phyloP scores from a whole-genome alignment of 2,888 invertebrate genomes.

The Adineta ricciae region DNA sequence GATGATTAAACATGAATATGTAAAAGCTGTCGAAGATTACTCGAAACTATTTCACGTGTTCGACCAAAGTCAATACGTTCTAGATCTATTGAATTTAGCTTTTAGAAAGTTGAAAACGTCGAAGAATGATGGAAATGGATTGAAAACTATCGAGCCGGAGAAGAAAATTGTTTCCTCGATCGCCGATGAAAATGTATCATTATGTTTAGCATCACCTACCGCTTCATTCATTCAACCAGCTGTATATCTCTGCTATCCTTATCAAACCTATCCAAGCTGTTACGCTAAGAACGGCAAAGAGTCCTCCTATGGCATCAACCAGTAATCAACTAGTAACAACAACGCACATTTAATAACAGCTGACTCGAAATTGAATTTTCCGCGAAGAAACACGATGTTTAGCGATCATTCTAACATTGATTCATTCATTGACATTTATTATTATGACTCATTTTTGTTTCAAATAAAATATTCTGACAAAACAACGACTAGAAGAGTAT shows the following conservation, averaged over 20 bases:
- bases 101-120: background rate
- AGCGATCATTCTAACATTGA: background rate
- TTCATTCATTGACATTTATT: background rate
- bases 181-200: no score
- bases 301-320: no score
- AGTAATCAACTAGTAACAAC: background rate
- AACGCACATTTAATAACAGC: background rate
- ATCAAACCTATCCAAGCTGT: background rate
- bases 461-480: background rate
- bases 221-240: conserved; percentile 19
- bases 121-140: background rate
- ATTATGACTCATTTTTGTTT: background rate
- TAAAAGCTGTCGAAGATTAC: conserved; percentile 6
- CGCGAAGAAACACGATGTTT: no score
- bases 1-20: background rate
- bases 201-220: background rate
- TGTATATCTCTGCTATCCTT: conserved; percentile 5
- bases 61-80: background rate
- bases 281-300: no score
- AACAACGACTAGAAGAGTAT: background rate
- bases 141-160: background rate
- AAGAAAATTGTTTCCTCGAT: background rate
- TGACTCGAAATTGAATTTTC: background rate
- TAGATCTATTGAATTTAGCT: conserved; percentile 16
- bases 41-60: conserved; percentile 12